Evolutionary conservation across 2,888 invertebrate species (phyloP), one percentile per base, ranked within the genome.

Genomic region (Nebria salina): DNA sequence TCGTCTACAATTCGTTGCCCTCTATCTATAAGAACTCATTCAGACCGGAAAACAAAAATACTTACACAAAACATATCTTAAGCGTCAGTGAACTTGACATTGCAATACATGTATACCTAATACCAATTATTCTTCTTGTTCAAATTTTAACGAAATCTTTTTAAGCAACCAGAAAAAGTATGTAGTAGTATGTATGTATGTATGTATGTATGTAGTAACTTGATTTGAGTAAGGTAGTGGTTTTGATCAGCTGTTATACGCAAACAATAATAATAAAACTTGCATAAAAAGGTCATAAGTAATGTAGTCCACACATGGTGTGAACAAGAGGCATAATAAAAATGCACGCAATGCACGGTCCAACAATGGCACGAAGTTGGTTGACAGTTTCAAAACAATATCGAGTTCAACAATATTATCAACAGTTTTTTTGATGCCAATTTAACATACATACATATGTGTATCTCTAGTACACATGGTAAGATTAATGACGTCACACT

Each of bases 401-500:
- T 1, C 84, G 83, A 84, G 83, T 83, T 82, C 83, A 54, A 80
- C 65, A 79, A 85, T 83, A 79, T 84, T 85, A 85, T 86, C 85
- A 86, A 86, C 85, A 85, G 86, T 85, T 85, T 85, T 85, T 87
- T 20, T 20, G 20, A 20, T 20, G 20, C 20, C 20, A 20, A 20
- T 20, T 20, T 20, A 20, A 20, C 20, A 20, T 34, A 34, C 1
- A 34, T 34, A 34, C 5, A 34, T 1, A 34, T 34, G 34, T 34
- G 34, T 34, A 34, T 34, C 4, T 34, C 4, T 34, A 5, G 5
- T 34, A 34, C 34, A 34, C 34, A 34, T 34, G 34, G 34, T 54
- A 54, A 8, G 8, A 54, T 54, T 11, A 3, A 83, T 87, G 86
- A 87, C 87, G 86, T 87, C 86, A 85, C 78, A 34, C 34, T 8